Evolutionary conservation across 1,140 invertebrate species (phyloP).

Genomic region (Odontomachus brunneus): DNA sequence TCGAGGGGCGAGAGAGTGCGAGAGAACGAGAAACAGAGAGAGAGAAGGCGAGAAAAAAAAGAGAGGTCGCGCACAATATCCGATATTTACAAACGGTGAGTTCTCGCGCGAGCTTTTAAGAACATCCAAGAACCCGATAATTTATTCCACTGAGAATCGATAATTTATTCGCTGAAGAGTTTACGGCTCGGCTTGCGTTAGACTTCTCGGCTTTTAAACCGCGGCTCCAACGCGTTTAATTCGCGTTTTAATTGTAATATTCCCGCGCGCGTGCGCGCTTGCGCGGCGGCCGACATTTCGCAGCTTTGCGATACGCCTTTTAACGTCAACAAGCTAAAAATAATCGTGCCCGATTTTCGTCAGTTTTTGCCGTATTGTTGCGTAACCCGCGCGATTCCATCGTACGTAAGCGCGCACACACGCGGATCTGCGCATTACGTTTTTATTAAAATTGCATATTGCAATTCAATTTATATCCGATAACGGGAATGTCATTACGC

Average conservation of each 20-base stretch:
- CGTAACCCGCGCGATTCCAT: not conserved
- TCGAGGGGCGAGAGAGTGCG: not conserved
- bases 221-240: conserved; percentile 32
- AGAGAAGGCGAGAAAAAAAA: too few relatives aligned
- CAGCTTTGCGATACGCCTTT: not conserved
- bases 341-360: not conserved
- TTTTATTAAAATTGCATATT: conserved; percentile 40
- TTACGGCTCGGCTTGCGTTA: conserved; percentile 14
- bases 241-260: conserved; percentile 25
- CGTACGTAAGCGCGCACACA: too few relatives aligned
- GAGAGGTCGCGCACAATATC: conserved; percentile 30
- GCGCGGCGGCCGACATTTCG: not conserved
- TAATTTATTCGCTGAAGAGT: conserved; percentile 47
- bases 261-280: conserved; percentile 6
- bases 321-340: conserved; percentile 24
- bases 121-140: conserved; percentile 49
- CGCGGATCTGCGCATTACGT: conserved; percentile 7
- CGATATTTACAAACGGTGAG: conserved; percentile 50
- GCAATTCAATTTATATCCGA: not conserved
- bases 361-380: not conserved
- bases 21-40: not conserved
- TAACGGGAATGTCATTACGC: not conserved
- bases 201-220: conserved; percentile 19
- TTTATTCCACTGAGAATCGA: conserved; percentile 55
- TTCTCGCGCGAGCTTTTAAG: conserved; percentile 43